Conservation (phyloP, 1,140 invertebrate genomes). For the Papilio polyxenes region DNA sequence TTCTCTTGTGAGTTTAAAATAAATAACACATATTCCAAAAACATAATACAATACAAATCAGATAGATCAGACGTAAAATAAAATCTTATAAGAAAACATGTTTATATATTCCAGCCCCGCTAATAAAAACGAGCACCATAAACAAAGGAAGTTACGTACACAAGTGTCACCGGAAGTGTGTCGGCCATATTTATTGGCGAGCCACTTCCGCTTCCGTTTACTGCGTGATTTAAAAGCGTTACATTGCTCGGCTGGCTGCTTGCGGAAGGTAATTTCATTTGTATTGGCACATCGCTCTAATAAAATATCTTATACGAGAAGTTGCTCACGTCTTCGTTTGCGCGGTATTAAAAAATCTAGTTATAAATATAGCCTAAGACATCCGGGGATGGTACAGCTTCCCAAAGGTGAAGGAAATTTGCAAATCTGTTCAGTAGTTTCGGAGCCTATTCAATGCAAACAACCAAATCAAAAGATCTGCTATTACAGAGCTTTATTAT, state of each 20-base stretch:
- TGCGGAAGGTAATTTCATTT: conserved; percentile 45
- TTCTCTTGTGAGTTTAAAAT: too few species aligned
- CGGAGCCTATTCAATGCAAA: too few species aligned
- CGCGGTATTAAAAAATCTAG: too few species aligned
- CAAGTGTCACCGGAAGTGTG: conserved; percentile 13
- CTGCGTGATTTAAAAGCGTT: conserved; percentile 54
- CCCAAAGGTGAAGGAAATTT: too few species aligned
- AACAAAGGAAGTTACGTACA: conserved; percentile 21
- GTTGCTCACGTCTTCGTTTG: too few species aligned
- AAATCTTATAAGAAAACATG: not conserved
- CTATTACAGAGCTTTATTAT: too few species aligned
- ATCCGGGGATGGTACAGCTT: too few species aligned
- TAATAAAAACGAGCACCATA: conserved; percentile 12
- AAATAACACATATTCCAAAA: too few species aligned
- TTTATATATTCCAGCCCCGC: not conserved
- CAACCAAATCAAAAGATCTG: too few species aligned
- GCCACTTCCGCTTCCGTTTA: conserved; percentile 53
- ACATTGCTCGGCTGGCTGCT: conserved; percentile 47
- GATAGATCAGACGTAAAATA: not conserved
- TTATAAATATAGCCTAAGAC: too few species aligned
- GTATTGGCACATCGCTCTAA: conserved; percentile 37
- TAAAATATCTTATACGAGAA: not conserved
- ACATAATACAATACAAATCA: too few species aligned
- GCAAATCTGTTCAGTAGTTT: too few species aligned
- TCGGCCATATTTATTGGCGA: conserved; percentile 55